These are phyloP conservation scores for Panthera tigris DNA, from an alignment of 2,113 vertebrate genomes.

Conservation along the genomic window DNA sequence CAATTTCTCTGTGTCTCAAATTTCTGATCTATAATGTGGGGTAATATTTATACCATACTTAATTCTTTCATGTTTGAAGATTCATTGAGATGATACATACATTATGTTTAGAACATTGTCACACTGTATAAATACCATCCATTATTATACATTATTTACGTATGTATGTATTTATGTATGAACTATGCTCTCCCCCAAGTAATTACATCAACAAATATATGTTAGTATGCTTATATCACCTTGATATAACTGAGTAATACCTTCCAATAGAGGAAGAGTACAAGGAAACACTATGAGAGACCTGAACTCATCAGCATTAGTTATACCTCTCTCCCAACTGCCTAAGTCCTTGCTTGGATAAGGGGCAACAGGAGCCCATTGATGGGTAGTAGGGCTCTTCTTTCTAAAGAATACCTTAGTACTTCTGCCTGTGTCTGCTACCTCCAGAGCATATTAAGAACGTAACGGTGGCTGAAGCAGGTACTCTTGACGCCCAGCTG, in stretches of 20 bases:
- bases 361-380: not conserved
- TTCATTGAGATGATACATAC: not conserved
- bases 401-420: not conserved
- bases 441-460: not conserved
- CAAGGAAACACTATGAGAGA: not conserved
- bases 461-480: not conserved
- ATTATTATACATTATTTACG: not conserved
- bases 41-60: not conserved
- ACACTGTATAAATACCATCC: not conserved
- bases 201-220: not conserved
- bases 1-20: constrained; percentile 1
- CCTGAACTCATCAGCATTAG: not conserved
- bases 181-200: not conserved
- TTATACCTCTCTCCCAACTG: not conserved
- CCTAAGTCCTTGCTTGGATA: not conserved
- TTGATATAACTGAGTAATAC: not conserved
- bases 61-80: not conserved
- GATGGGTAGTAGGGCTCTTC: not conserved
- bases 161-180: not conserved
- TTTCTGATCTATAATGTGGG: not conserved
- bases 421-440: not conserved
- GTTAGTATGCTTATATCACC: not conserved
- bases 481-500: not conserved
- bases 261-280: not conserved
- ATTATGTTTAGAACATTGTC: not conserved